Evolutionary conservation across 2,797 vertebrate species (phyloP).

Genomic region (Acipenser transmontanus): DNA sequence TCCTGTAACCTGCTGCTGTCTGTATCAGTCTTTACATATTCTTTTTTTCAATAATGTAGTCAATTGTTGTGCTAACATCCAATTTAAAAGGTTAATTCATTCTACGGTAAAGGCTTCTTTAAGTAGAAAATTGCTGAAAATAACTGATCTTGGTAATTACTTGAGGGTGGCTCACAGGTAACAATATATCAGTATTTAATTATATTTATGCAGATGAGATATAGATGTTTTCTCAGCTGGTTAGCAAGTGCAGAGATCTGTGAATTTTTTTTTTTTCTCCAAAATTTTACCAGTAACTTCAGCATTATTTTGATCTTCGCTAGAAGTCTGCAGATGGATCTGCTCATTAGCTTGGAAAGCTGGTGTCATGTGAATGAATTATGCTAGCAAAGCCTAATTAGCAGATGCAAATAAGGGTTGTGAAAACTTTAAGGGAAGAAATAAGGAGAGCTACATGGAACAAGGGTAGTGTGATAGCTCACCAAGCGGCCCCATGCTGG

Average conservation of each 20-base stretch:
- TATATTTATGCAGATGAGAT: background rate
- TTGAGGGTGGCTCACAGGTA: too few relatives aligned
- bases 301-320: slow-evolving; percentile 63
- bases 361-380: slow-evolving; percentile 79
- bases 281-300: slow-evolving; percentile 45
- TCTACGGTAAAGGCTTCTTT: too few relatives aligned
- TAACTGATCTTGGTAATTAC: too few relatives aligned
- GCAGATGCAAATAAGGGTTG: slow-evolving; percentile 79
- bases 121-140: too few relatives aligned
- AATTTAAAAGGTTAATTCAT: too few relatives aligned
- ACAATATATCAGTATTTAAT: too few relatives aligned
- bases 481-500: slow-evolving; percentile 71
- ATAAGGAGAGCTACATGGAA: slow-evolving; percentile 77
- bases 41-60: too few relatives aligned
- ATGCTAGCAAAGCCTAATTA: slow-evolving; percentile 81
- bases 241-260: slow-evolving; percentile 31
- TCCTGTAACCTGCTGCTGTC: too few relatives aligned
- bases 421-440: slow-evolving; percentile 67
- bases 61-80: too few relatives aligned
- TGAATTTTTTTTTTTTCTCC: slow-evolving; percentile 31
- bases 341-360: slow-evolving; percentile 76
- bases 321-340: slow-evolving; percentile 75
- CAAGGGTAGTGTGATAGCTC: slow-evolving; percentile 72
- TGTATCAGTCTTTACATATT: too few relatives aligned
- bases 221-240: slow-evolving; percentile 27